Evolutionary conservation across 2,888 invertebrate genomes (phyloP).

Genomic region (Ommatoiulus sabulosus): DNA sequence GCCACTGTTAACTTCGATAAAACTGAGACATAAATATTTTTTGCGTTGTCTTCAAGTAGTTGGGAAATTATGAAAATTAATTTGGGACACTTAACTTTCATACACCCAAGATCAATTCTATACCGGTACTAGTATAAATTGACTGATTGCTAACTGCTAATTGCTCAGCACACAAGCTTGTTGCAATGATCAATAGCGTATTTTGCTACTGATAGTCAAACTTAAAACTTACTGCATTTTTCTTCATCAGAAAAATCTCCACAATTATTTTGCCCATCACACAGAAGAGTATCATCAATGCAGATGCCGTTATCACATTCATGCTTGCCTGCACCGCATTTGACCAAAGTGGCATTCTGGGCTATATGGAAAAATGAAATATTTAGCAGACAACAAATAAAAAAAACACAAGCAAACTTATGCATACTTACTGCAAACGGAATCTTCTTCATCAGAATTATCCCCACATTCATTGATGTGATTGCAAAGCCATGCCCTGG

Average conservation of each 20-base stretch:
- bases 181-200: too few species aligned
- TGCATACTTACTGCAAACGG: neutral
- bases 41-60: too few species aligned
- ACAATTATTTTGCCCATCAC: constrained; percentile 81
- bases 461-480: constrained; percentile 77
- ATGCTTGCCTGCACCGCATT: constrained; percentile 71
- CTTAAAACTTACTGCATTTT: constrained; percentile 73
- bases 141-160: too few species aligned
- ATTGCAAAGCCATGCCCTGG: constrained; percentile 75
- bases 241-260: constrained; percentile 75
- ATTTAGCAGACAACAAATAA: neutral
- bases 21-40: too few species aligned
- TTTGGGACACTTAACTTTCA: too few species aligned
- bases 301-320: constrained; percentile 81
- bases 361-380: neutral
- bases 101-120: too few species aligned
- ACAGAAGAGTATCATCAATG: constrained; percentile 75
- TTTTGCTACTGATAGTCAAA: neutral
- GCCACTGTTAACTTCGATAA: too few species aligned
- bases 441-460: constrained; percentile 76
- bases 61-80: too few species aligned
- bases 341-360: constrained; percentile 59
- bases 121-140: too few species aligned
- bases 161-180: too few species aligned
- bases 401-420: neutral